Percentiles rank a stretch among this genome's conserved stretches.
Conservation (phyloP, 1,140 invertebrate species). For the Anagrus nilaparvatae region DNA sequence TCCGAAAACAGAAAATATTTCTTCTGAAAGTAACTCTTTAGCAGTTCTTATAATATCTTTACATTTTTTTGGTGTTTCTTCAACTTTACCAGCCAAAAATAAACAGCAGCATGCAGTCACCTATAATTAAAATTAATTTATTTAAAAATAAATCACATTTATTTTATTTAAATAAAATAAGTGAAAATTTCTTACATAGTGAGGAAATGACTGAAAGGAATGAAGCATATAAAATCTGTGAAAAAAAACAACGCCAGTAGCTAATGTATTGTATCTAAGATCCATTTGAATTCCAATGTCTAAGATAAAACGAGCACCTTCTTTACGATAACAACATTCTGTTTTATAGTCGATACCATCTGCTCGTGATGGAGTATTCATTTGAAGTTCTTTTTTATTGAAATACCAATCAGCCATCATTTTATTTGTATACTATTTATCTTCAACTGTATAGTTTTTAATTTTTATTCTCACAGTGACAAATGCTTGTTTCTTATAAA, state of each 20-base stretch:
- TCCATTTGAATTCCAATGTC: conserved; percentile 88
- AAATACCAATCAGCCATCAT: too few species aligned
- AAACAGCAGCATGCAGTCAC: conserved; percentile 93
- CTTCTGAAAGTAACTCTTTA: conserved; percentile 63
- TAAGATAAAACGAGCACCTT: conserved; percentile 81
- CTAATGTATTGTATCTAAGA: conserved; percentile 92
- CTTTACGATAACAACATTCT: conserved; percentile 66
- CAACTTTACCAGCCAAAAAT: conserved; percentile 97
- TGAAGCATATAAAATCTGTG: conserved; percentile 99
- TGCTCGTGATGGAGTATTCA: conserved; percentile 67
- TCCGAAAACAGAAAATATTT: conserved; percentile 81
- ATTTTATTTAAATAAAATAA: not conserved
- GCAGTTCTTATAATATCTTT: conserved; percentile 93
- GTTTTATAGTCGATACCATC: conserved; percentile 80
- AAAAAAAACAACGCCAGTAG: conserved; percentile 94
- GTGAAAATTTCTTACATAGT: conserved; percentile 63
- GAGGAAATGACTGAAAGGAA: conserved; percentile 88
- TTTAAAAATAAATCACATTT: not conserved
- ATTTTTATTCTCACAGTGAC: too few species aligned
- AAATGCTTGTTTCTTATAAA: too few species aligned
- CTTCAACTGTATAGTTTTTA: too few species aligned
- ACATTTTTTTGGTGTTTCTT: conserved; percentile 99
- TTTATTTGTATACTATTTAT: too few species aligned
- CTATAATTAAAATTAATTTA: conserved; percentile 34
- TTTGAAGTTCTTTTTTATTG: conserved; percentile 81